phyloP scores from a whole-genome alignment of 2,113 vertebrate species.

The Eurystomus gularis region DNA sequence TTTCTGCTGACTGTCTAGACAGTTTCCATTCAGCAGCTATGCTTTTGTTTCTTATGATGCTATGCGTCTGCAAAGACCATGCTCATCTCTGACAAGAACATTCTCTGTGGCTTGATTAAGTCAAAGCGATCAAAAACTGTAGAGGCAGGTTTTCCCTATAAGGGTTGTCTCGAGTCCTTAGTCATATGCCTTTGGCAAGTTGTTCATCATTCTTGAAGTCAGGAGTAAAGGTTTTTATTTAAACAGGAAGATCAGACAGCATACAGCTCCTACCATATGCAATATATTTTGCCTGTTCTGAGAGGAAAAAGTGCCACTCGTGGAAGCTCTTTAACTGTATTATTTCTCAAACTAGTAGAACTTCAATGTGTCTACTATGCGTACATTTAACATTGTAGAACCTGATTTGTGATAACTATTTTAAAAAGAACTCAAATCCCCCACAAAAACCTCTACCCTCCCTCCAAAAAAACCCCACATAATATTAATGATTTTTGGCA shows the following conservation, averaged over 20 bases:
- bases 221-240: not conserved
- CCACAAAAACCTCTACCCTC: not conserved
- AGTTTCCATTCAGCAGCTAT: not conserved
- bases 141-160: constrained; percentile 4
- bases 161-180: not conserved
- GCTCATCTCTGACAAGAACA: not conserved
- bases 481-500: not conserved
- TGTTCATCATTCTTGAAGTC: not conserved
- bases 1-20: constrained; percentile 54
- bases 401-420: not conserved
- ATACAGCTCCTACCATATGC: not conserved
- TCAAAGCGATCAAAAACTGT: constrained; percentile 20
- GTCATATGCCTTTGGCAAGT: not conserved
- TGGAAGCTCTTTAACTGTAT: not conserved
- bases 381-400: not conserved
- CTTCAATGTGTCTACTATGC: not conserved
- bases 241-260: not conserved
- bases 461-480: not conserved
- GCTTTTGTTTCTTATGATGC: constrained; percentile 4
- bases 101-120: constrained; percentile 13
- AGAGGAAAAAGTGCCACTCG: not conserved
- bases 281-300: not conserved
- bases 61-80: not conserved
- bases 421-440: not conserved
- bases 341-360: not conserved